Conservation (phyloP, 2,797 vertebrate genomes). For the Arrhamphus sclerolepis region DNA sequence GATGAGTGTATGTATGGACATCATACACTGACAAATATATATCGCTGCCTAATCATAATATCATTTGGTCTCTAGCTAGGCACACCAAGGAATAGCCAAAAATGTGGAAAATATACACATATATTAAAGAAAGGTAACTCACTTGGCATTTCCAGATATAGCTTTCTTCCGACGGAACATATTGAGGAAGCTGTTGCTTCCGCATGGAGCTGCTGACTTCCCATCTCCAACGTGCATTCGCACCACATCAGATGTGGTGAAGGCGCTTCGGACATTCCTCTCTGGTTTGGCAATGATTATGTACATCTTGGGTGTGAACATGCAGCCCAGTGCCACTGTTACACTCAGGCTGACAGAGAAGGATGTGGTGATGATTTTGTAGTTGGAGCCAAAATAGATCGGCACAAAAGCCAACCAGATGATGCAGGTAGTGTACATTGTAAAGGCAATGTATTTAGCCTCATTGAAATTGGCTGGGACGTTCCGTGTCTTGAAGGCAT, state of each 20-base stretch:
- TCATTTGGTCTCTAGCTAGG: slow-evolving; percentile 17
- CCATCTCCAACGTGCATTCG: slow-evolving; percentile 99
- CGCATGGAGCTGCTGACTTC: slow-evolving; percentile 87
- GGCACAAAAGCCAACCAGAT: slow-evolving; percentile 99
- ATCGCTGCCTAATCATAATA: slow-evolving; percentile 21
- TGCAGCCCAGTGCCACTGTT: slow-evolving; percentile 96
- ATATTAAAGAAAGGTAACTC: slow-evolving; percentile 78
- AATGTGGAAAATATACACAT: background rate
- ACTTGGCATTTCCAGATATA: slow-evolving; percentile 89
- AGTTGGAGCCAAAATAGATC: slow-evolving; percentile 99
- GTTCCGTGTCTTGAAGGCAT: slow-evolving; percentile 99
- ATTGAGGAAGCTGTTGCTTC: slow-evolving; percentile 93
- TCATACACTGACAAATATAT: background rate
- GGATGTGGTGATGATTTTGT: slow-evolving; percentile 99
- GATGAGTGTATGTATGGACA: background rate
- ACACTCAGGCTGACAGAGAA: slow-evolving; percentile 98
- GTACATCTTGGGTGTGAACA: slow-evolving; percentile 99
- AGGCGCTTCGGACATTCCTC: slow-evolving; percentile 98
- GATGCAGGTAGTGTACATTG: slow-evolving; percentile 99
- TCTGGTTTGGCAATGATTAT: slow-evolving; percentile 99
- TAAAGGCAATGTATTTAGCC: slow-evolving; percentile 99
- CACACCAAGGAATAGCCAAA: slow-evolving; percentile 15
- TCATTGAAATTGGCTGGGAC: slow-evolving; percentile 99
- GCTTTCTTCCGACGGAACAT: slow-evolving; percentile 97
- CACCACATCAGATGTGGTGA: slow-evolving; percentile 98